These are phyloP conservation scores for Brachypterus glaber DNA, from an alignment of 2,888 invertebrate genomes.

Conservation along the genomic window DNA sequence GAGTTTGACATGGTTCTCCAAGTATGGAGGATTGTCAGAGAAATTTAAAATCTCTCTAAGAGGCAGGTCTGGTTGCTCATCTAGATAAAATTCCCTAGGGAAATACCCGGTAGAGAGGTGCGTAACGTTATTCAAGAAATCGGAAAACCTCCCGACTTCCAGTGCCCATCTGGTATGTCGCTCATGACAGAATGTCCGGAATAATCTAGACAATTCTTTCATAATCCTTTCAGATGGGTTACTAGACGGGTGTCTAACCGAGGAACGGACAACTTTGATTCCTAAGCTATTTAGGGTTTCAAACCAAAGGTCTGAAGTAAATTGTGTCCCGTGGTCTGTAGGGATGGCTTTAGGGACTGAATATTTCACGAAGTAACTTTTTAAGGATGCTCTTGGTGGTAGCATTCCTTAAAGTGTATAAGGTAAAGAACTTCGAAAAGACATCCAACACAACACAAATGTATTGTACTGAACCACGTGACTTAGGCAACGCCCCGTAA, in stretches of 20 bases:
- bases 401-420: background rate
- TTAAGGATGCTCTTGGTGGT: too few relatives aligned
- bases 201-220: background rate
- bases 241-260: background rate
- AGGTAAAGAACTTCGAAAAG: background rate
- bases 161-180: too few relatives aligned
- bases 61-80: background rate
- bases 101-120: too few relatives aligned
- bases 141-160: too few relatives aligned
- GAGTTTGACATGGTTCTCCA: background rate
- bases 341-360: too few relatives aligned
- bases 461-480: background rate
- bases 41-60: background rate
- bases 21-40: background rate
- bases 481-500: background rate
- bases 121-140: too few relatives aligned
- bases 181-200: background rate
- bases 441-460: background rate
- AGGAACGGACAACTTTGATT: background rate
- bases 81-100: background rate
- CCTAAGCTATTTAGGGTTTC: background rate
- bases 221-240: background rate
- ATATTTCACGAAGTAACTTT: too few relatives aligned
- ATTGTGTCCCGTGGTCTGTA: too few relatives aligned
- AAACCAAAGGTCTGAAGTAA: too few relatives aligned